phyloP scores from a whole-genome alignment of 2,797 vertebrate genomes.

The Champsocephalus gunnari region DNA sequence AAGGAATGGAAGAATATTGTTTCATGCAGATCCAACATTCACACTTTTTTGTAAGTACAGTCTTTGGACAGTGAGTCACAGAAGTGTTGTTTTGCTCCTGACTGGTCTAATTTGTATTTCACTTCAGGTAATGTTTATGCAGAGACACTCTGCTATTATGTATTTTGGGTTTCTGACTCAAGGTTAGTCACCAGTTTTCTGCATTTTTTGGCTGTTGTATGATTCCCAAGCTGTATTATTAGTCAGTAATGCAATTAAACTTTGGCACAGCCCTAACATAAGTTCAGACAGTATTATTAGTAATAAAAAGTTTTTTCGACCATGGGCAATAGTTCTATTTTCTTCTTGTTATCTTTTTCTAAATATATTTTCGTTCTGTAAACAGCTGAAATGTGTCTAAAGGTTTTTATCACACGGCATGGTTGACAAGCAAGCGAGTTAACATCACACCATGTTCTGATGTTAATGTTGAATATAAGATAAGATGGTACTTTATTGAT shows the following conservation, averaged over 20 bases:
- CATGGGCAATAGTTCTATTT: not conserved
- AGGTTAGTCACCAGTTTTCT: conserved; percentile 8
- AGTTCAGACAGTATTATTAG: conserved; percentile 22
- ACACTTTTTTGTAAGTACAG: not conserved
- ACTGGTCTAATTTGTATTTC: conserved; percentile 32
- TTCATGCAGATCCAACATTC: not conserved
- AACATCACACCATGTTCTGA: not conserved
- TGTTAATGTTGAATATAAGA: not conserved
- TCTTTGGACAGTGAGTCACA: not conserved
- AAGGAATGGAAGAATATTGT: conserved; percentile 4
- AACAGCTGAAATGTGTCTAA: conserved; percentile 1
- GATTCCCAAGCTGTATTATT: conserved; percentile 30
- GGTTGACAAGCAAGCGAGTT: not conserved
- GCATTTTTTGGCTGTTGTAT: conserved; percentile 2
- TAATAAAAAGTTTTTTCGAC: conserved; percentile 9
- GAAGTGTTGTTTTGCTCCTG: conserved; percentile 17
- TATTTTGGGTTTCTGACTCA: conserved; percentile 26
- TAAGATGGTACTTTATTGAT: no score
- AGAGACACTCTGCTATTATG: conserved; percentile 18
- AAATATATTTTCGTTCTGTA: conserved; percentile 1
- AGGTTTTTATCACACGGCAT: not conserved
- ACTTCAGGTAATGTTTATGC: conserved; percentile 15
- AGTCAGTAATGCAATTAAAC: conserved; percentile 33
- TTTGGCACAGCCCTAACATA: not conserved
- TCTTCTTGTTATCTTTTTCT: not conserved